Evolutionary conservation across 2,113 vertebrate genomes (phyloP).

Genomic region (Naja naja): DNA sequence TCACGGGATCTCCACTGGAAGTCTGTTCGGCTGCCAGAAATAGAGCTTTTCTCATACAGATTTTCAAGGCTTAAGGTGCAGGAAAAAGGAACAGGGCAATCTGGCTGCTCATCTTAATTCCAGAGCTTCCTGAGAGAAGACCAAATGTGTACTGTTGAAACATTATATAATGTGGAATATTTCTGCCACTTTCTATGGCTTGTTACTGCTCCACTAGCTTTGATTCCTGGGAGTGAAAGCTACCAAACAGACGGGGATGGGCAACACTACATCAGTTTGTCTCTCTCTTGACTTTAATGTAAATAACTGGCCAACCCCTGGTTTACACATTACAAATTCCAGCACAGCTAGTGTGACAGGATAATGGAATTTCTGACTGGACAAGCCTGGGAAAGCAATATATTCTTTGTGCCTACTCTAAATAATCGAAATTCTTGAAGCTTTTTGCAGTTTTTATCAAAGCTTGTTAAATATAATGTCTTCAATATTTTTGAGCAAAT

Average conservation of each 20-base stretch:
- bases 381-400: neutral
- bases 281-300: neutral
- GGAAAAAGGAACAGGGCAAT: neutral
- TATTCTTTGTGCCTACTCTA: neutral
- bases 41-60: accelerated
- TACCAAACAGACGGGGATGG: neutral
- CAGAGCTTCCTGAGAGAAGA: neutral
- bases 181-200: neutral
- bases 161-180: neutral
- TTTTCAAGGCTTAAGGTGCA: neutral
- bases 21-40: neutral
- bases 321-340: neutral
- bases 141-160: neutral
- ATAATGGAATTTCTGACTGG: neutral
- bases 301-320: neutral
- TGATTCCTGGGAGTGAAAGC: neutral
- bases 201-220: neutral
- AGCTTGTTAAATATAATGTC: neutral
- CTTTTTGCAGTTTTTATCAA: neutral
- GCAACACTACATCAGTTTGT: neutral
- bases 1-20: neutral
- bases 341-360: neutral
- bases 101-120: neutral
- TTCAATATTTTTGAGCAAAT: neutral
- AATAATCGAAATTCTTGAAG: neutral